Evolutionary conservation across 2,888 invertebrate species (phyloP), one percentile per base, ranked within the genome.

Genomic region (Rhagonycha fulva): DNA sequence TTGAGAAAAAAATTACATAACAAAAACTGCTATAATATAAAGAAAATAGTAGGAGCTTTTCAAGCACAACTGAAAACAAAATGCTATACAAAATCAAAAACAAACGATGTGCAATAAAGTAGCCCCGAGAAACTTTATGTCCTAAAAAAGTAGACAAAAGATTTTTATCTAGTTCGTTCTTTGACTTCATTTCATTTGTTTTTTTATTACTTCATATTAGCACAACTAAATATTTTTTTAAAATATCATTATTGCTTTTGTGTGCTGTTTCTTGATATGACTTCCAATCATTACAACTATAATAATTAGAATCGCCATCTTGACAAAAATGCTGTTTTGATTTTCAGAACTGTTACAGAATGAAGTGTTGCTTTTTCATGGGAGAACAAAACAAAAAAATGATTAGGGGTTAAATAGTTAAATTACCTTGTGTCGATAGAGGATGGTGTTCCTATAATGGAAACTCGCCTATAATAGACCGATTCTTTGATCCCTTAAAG

Each of bases 121-220:
- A 66, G 70, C 68, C 71, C 74, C 76, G 62, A 74, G 74, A 74
- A 66, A 67, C 61, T 76, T 73, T 70, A 73, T 68, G 71, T 70
- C 68, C 71, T 70, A 68, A 67, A 73, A 76, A 76, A 73, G 73
- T 73, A 76, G 76, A 76, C 74, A 76, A 76, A 77, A 74, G 71
- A 74, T 77, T 77, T 76, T 77, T 77, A 77, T 74, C 69, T 74
- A 70, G 71, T 74, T 72, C 71, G 67, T 69, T 72, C 71, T 68
- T 69, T 62, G 74, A 71, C 74, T 77, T 77, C 71, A 74, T 77
- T 77, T 71, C 71, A 71, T 77, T 71, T 71, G 71, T 74, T 74
- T 77, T 76, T 26, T 66, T 66, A 66, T 23, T 66, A 26, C 24
- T 24, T 23, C 63, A 47, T 66, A 66, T 66, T 66, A 66, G 63